Evolutionary conservation across 2,797 vertebrate species (phyloP), one percentile per base, ranked within the genome.

Genomic region (Garrulus glandarius): DNA sequence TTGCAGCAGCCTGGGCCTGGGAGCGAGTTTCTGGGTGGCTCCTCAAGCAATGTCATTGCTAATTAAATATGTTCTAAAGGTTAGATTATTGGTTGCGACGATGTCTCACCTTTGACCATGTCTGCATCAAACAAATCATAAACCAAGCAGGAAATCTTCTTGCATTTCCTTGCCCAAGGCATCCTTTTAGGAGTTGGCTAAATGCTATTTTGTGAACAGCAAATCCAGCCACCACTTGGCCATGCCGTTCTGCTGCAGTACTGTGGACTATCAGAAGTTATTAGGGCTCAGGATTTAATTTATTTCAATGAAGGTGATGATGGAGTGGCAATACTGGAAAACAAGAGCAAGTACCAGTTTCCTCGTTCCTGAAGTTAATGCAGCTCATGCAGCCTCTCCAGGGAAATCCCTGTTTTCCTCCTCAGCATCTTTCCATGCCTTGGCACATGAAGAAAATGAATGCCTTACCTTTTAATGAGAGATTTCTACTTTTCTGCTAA

Each of bases 21-120:
- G 15, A 95, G 71, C 3, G 0, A 90, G 92, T 94, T 96, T 92
- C 93, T 95, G 93, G 95, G 93, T 92, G 95, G 82, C 84, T 96
- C 93, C 95, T 94, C 71, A 82, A 89, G 88, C 86, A 37, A 87
- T 93, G 88, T 87, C 84, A 89, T 44, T 85, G 82, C 72, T 91
- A 65, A 92, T 96, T 95, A 95, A 96, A 59, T 82, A 52, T 47
- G 12, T 71, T 92, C 57, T 41, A 57, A 87, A 81, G 92, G 84
- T 92, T 91, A 78, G 68, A 83, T 83, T 83, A 91, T 77, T 65
- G 61, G n/a, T 88, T 87, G 72, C 0, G 9, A 87, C 0, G 32
- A 71, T 83, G 89, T 61, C 87, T 91, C 65, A 89, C 89, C 68
- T 94, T 89, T 87, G 46, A 71, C 91, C 64, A 34, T 30, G 50